These are phyloP conservation scores for Megathymus violae DNA, from an alignment of 1,140 invertebrate genomes.

Conservation along the genomic window DNA sequence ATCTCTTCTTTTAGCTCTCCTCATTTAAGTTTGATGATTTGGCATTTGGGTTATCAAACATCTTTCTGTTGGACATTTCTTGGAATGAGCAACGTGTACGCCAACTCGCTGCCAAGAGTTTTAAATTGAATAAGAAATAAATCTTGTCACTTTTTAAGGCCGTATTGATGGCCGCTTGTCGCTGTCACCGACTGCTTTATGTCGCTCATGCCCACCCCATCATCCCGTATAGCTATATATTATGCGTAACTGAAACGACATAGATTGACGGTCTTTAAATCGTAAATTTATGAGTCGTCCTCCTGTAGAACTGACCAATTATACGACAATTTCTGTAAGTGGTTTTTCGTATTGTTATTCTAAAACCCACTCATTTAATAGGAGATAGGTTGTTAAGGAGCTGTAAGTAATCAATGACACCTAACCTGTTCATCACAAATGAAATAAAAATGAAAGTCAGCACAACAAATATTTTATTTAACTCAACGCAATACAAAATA, in stretches of 20 bases:
- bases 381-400: too few species aligned
- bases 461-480: too few species aligned
- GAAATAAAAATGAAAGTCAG: too few species aligned
- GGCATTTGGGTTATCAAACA: background rate
- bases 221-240: constrained; percentile 10
- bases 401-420: too few species aligned
- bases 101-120: constrained; percentile 43
- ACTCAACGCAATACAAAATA: too few species aligned
- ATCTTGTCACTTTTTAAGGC: constrained; percentile 72
- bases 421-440: too few species aligned
- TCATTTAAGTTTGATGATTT: background rate
- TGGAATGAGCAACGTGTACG: constrained; percentile 23
- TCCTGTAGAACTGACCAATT: constrained; percentile 23
- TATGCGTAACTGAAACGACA: constrained; percentile 3
- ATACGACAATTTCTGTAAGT: background rate
- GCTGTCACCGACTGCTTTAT: constrained; percentile 44
- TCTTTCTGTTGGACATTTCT: background rate
- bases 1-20: too few species aligned
- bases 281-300: constrained; percentile 11
- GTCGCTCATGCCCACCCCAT: constrained; percentile 10
- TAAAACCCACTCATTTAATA: too few species aligned
- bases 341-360: background rate
- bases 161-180: constrained; percentile 50
- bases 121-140: constrained; percentile 77
- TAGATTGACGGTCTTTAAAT: constrained; percentile 22